phyloP scores from a whole-genome alignment of 2,797 vertebrate genomes.

The Xiphophorus birchmanni region DNA sequence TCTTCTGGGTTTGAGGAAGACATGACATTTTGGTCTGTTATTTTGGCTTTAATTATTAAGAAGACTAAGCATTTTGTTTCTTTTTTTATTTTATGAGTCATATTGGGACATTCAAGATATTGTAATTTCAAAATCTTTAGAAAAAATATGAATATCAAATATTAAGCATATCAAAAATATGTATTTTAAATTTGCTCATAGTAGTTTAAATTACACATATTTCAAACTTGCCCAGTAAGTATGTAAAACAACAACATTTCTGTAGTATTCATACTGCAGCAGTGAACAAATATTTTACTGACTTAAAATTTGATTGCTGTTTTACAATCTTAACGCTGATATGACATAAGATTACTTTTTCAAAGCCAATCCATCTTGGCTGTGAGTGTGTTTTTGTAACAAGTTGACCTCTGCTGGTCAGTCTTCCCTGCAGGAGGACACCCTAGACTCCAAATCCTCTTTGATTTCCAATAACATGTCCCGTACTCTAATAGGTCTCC shows the following conservation, averaged over 20 bases:
- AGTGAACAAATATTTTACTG: too few relatives aligned
- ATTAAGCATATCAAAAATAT: not conserved
- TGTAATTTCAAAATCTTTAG: not conserved
- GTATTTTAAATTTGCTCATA: not conserved
- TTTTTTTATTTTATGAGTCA: not conserved
- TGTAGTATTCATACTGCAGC: not conserved
- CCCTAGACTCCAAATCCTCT: slow-evolving; percentile 79
- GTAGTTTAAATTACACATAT: slow-evolving; percentile 2
- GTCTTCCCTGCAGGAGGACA: slow-evolving; percentile 67
- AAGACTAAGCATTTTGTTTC: not conserved
- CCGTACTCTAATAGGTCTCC: slow-evolving; percentile 76
- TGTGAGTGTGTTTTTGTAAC: slow-evolving; percentile 72
- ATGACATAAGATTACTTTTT: slow-evolving; percentile 50
- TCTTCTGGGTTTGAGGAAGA: slow-evolving; percentile 1
- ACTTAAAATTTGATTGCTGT: not conserved
- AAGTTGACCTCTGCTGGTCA: slow-evolving; percentile 75
- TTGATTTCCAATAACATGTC: slow-evolving; percentile 85
- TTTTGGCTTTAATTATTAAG: not conserved
- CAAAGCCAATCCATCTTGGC: slow-evolving; percentile 48
- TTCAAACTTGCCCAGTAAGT: not conserved
- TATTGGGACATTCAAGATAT: not conserved
- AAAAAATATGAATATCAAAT: not conserved
- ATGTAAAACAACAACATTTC: not conserved
- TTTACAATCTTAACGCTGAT: slow-evolving; percentile 4
- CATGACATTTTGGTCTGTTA: slow-evolving; percentile 12